Evolutionary conservation across 2,888 invertebrate genomes (phyloP), one percentile per base, ranked within the genome.

Genomic region (Lymantria dispar): DNA sequence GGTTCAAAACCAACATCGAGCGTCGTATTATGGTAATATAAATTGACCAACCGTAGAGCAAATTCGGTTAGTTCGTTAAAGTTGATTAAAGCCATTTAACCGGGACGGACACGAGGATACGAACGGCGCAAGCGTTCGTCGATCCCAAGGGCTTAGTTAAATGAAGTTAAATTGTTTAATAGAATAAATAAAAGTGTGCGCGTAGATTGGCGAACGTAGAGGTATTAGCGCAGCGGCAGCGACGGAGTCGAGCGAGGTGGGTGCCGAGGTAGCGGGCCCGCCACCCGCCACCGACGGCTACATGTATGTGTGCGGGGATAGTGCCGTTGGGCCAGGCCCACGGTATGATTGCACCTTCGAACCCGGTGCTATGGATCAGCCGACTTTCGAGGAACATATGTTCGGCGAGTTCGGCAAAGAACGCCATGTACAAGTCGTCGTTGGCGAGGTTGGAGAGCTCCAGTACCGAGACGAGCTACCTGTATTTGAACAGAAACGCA

Each of bases 321-420:
- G 68, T 60, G 72, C 71, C 52, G 70, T 70, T 70, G 76, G 72
- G 64, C 70, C 76, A 52, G 78, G 74, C 55, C 76, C 82, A 68
- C 83, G 89, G 55, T 90, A 87, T 79, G 88, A 90, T 71, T 88
- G 87, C 78, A 72, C 82, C 69, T 87, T 83, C 78, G 89, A 88
- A 67, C 75, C 82, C 42, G 72, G 64, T 41, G 58, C 87, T 85
- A 84, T 96, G 95, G 96, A 96, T 83, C 94, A 93, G 72, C 88
- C 92, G 31, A 82, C 88, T 58, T 94, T 96, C 85, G 96, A 96
- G 78, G 96, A 96, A 77, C 95, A 95, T 72, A 94, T 95, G 76
- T 96, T 96, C 82, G 92, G 93, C 62, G 96, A 96, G 84, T 96
- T 96, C 65, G 93, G 92, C 54, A 90, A 94, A 83, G 93, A 74